phyloP scores from a whole-genome alignment of 1,140 invertebrate genomes.

The Scaptomyza hsui region DNA sequence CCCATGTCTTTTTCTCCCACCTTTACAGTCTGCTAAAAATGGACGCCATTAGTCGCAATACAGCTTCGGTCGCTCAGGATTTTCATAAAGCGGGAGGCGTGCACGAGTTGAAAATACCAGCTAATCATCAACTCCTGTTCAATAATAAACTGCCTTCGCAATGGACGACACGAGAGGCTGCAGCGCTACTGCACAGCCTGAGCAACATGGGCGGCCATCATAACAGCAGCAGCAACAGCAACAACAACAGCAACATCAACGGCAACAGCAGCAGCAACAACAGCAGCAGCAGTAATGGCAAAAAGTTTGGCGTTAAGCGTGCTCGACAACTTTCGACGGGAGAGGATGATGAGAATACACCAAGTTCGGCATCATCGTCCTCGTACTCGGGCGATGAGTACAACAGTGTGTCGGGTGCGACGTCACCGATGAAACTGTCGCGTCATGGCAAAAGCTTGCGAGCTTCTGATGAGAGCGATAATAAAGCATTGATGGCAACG shows the following conservation, averaged over 20 bases:
- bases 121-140: slow-evolving; percentile 84
- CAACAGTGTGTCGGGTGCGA: slow-evolving; percentile 55
- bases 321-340: slow-evolving; percentile 77
- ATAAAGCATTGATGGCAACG: slow-evolving; percentile 71
- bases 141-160: slow-evolving; percentile 84
- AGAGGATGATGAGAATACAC: slow-evolving; percentile 81
- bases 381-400: slow-evolving; percentile 73
- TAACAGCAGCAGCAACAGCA: slow-evolving; percentile 34
- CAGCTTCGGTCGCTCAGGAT: slow-evolving; percentile 84
- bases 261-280: slow-evolving; percentile 36
- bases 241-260: slow-evolving; percentile 28
- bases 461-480: slow-evolving; percentile 40
- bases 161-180: slow-evolving; percentile 83
- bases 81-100: slow-evolving; percentile 85
- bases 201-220: slow-evolving; percentile 66
- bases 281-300: slow-evolving; percentile 36
- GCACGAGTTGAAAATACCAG: slow-evolving; percentile 84
- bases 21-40: slow-evolving; percentile 82
- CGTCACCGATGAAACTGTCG: slow-evolving; percentile 73
- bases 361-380: slow-evolving; percentile 77
- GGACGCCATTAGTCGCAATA: slow-evolving; percentile 84
- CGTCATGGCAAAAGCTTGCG: slow-evolving; percentile 55
- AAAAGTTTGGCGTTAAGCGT: slow-evolving; percentile 59
- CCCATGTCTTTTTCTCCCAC: not conserved
- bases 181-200: slow-evolving; percentile 77